phyloP scores from a whole-genome alignment of 2,888 invertebrate species.

The Pseudolycoriella hygida region DNA sequence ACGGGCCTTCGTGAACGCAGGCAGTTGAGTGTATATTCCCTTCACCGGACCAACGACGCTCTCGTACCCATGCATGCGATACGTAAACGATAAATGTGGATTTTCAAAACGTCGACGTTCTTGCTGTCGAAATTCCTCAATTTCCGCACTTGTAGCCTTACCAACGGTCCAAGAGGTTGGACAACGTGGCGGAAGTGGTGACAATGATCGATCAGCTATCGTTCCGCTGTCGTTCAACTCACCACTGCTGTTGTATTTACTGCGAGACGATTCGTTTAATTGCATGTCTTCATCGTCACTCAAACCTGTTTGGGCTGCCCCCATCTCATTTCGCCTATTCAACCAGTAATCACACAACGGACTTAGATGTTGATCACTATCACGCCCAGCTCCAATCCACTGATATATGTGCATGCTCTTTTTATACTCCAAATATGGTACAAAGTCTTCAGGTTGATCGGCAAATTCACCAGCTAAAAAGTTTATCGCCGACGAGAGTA shows the following conservation, averaged over 20 bases:
- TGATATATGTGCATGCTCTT: conserved; percentile 39
- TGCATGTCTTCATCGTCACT: conserved; percentile 9
- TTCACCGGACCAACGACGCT: conserved; percentile 69
- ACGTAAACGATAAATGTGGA: conserved; percentile 84
- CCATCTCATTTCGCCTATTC: conserved; percentile 35
- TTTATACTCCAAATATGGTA: conserved; percentile 76
- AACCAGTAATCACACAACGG: conserved; percentile 68
- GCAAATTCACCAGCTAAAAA: conserved; percentile 69
- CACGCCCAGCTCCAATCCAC: conserved; percentile 90
- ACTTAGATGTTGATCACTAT: conserved; percentile 61
- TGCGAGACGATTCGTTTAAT: conserved; percentile 1
- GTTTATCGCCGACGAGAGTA: conserved; percentile 60
- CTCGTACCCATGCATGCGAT: conserved; percentile 70
- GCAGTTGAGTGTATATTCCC: conserved; percentile 52
- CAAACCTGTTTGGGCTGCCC: conserved; percentile 18
- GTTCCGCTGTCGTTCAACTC: conserved; percentile 6
- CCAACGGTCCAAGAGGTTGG: conserved; percentile 72
- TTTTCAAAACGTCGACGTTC: conserved; percentile 71
- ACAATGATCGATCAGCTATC: conserved; percentile 24
- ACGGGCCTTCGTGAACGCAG: conserved; percentile 43
- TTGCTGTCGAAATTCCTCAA: conserved; percentile 56
- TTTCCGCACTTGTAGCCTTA: conserved; percentile 58
- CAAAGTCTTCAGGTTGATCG: conserved; percentile 71
- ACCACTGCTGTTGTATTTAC: conserved; percentile 5
- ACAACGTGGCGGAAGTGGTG: conserved; percentile 41